Percentiles rank a stretch among this genome's conserved stretches.
Evolutionary conservation across 1,140 invertebrate species (phyloP).

Genomic region (Tetramorium simillimum): DNA sequence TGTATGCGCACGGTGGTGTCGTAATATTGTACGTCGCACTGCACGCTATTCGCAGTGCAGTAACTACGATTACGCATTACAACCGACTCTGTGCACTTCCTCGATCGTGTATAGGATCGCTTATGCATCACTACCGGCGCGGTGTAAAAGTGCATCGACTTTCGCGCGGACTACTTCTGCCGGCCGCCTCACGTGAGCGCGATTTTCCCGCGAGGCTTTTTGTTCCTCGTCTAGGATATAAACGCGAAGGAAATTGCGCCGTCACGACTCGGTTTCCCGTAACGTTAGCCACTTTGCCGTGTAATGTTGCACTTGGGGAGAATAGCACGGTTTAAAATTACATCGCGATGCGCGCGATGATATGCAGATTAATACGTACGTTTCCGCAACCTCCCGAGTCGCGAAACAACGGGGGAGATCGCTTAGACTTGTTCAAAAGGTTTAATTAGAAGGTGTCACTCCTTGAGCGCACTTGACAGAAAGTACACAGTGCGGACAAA

Average conservation of each 20-base stretch:
- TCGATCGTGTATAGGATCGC: constrained; percentile 49
- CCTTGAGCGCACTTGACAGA: neutral
- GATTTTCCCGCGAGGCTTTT: constrained; percentile 49
- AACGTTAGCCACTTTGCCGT: constrained; percentile 53
- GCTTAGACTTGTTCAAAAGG: constrained; percentile 5
- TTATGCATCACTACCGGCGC: constrained; percentile 57
- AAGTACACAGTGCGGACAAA: neutral
- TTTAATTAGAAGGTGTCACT: constrained; percentile 38
- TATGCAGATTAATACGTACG: constrained; percentile 54
- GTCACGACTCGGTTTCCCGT: constrained; percentile 54
- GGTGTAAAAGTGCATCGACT: constrained; percentile 43
- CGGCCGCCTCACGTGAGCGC: constrained; percentile 39
- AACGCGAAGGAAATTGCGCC: constrained; percentile 50
- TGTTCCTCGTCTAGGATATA: constrained; percentile 45
- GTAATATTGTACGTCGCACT: constrained; percentile 25
- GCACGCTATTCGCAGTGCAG: constrained; percentile 25
- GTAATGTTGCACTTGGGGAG: constrained; percentile 47
- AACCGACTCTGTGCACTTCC: constrained; percentile 54
- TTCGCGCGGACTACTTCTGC: constrained; percentile 40
- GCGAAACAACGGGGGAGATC: constrained; percentile 17
- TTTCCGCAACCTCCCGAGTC: constrained; percentile 38
- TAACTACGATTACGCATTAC: constrained; percentile 63
- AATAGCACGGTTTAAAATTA: constrained; percentile 51
- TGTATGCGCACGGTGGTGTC: constrained; percentile 15
- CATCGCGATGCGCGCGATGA: constrained; percentile 49